Evolutionary conservation across 2,888 invertebrate species (phyloP).

Genomic region (Venusia cambrica): DNA sequence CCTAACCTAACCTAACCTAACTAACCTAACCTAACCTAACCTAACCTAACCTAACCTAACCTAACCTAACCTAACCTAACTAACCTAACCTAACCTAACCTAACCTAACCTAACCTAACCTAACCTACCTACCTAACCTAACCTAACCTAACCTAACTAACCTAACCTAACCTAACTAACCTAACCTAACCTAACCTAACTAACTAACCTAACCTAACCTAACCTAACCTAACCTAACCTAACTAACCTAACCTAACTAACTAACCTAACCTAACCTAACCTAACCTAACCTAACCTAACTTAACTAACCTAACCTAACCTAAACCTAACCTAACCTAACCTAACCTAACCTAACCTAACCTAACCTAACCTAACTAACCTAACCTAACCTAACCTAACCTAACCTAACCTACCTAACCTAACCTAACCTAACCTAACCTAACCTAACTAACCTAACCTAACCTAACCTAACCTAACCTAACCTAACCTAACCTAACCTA

Average conservation of each 20-base stretch:
- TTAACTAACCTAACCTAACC: constrained; percentile 20
- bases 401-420: constrained; percentile 14
- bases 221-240: constrained; percentile 21
- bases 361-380: constrained; percentile 19
- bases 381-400: constrained; percentile 19
- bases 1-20: constrained; percentile 5
- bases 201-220: constrained; percentile 16
- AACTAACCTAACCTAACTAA: constrained; percentile 23
- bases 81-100: constrained; percentile 9
- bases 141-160: constrained; percentile 17
- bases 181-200: constrained; percentile 22
- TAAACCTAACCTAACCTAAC: constrained; percentile 21
- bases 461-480: constrained; percentile 23
- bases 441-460: too few relatives aligned
- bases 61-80: constrained; percentile 8
- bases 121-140: constrained; percentile 12
- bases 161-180: constrained; percentile 10
- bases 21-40: constrained; percentile 8
- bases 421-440: constrained; percentile 20
- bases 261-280: constrained; percentile 21
- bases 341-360: constrained; percentile 21
- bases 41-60: constrained; percentile 13
- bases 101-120: constrained; percentile 9
- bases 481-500: constrained; percentile 18
- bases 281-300: constrained; percentile 14